Base-by-base conservation (phyloP, 2,888 invertebrate species). In the Heliconius ethilla region DNA sequence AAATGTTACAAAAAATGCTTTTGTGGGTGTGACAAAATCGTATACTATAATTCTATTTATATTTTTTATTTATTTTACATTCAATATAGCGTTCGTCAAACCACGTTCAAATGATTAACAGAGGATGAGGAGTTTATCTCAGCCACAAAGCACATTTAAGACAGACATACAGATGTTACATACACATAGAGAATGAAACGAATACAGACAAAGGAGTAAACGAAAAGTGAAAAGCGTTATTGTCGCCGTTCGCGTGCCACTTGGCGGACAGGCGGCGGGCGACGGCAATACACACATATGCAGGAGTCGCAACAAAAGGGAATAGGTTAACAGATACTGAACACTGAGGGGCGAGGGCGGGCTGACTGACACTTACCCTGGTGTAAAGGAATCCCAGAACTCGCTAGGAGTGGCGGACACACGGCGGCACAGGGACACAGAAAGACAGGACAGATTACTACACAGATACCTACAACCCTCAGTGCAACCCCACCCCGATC, bases 331-430 rank as follows among this genome's bases (percentile, higher is more conserved):
- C 92, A 92, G 91, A 93, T 93, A 94, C 90, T 93, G 92, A 94
- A 94, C 94, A 94, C 94, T 93, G 94, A 94, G 94, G 94, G 94
- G 93, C 94, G 94, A 93, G 94, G 95, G 95, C 92, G 94, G 94
- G 93, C 91, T 94, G 95, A 95, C 95, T 96, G 96, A 96, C 96
- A 98, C 98, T 98, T 98, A 98, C 98, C 98, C 97, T 97, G 98
- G 98, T 96, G 97, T 97, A 97, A 98, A 98, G 97, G 98, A 98
- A 97, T 97, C 98, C 98, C 98, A 98, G 97, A 98, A 98, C 97
- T 97, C 97, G 97, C 98, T 98, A 97, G 97, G 95, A 95, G 95
- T 95, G 95, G 96, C 95, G 96, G 95, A 96, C 96, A 96, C 94
- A 94, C 94, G 95, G 95, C 95, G 95, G 95, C 95, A 95, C 96